phyloP scores from a whole-genome alignment of 2,888 invertebrate genomes.

The Ceriagrion tenellum region DNA sequence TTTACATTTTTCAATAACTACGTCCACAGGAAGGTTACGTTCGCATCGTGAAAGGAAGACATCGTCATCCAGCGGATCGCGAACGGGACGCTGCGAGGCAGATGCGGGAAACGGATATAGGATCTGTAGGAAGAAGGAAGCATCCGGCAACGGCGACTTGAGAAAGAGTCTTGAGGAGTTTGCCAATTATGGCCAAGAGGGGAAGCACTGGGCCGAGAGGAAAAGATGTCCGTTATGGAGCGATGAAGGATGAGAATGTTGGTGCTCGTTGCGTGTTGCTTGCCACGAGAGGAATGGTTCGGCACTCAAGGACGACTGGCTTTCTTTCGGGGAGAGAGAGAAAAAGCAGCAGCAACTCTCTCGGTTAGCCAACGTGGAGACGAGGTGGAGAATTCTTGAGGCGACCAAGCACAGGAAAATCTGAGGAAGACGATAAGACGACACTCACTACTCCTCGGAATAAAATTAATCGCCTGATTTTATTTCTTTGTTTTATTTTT shows the following conservation, averaged over 20 bases:
- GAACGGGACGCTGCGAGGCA: neutral
- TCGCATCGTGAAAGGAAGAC: neutral
- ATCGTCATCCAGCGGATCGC: neutral
- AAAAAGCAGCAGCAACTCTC: neutral
- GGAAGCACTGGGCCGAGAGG: conserved; percentile 16
- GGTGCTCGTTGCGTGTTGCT: neutral
- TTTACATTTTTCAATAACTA: neutral
- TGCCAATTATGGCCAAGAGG: conserved; percentile 16
- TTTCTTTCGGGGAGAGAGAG: conserved; percentile 1
- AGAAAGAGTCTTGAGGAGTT: neutral
- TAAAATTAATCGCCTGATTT: neutral
- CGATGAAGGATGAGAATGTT: conserved; percentile 22
- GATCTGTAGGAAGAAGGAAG: neutral
- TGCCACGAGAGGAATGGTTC: conserved; percentile 28
- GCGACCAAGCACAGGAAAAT: neutral
- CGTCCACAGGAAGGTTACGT: neutral
- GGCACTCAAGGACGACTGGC: conserved; percentile 22
- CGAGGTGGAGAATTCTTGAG: neutral
- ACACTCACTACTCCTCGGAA: neutral
- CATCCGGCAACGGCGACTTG: neutral
- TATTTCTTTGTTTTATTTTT: neutral
- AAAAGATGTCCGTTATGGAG: conserved; percentile 31
- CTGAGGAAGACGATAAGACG: neutral
- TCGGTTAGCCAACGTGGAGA: conserved; percentile 6
- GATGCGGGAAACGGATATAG: neutral